Evolutionary conservation across 1,140 invertebrate genomes (phyloP), one percentile per base, ranked within the genome.

Genomic region (Phortica variegata): DNA sequence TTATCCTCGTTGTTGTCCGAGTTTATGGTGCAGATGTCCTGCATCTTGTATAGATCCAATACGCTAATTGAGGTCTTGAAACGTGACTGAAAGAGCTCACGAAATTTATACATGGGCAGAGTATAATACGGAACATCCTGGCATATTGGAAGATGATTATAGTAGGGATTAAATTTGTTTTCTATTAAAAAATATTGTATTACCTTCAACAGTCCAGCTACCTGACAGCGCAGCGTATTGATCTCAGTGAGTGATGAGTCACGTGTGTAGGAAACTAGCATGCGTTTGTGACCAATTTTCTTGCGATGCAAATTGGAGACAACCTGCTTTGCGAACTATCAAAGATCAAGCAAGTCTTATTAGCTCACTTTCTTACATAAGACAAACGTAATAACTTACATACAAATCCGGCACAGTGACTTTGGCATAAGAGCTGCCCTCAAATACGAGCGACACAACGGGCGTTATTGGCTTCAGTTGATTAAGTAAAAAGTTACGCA

Each of bases 51-150:
- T 42, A 94, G 77, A 60, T 93, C 90, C 1, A 89, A 86, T 1
- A 91, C 83, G 56, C 86, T 87, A 15, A 92, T 84, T 1, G 86
- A 85, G 34, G 85, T 84, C 73, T 89, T 84, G 63, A 87, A 93
- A 47, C 90, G 84, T 57, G 85, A 87, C 75, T 93, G 90, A 72
- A 89, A 90, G 54, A 92, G 79, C 75, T 93, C 88, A 43, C 90
- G 84, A 58, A 94, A 91, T 76, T 90, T 90, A 66, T 91, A 91
- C 20, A 94, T 80, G 2, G 89, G 89, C 50, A 94, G 77, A 53
- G 82, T 82, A 62, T 87, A 83, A 2, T 84, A 84, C 34, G 90
- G 89, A 29, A 90, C 87, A 70, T 92, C 86, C 63, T 81, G 74
- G 40, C 54, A 58, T 56, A 17, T 10, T n/a, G 12, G 37, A 47